These are phyloP conservation scores for Choloepus didactylus DNA, from an alignment of 2,797 vertebrate species.

Conservation along the genomic window DNA sequence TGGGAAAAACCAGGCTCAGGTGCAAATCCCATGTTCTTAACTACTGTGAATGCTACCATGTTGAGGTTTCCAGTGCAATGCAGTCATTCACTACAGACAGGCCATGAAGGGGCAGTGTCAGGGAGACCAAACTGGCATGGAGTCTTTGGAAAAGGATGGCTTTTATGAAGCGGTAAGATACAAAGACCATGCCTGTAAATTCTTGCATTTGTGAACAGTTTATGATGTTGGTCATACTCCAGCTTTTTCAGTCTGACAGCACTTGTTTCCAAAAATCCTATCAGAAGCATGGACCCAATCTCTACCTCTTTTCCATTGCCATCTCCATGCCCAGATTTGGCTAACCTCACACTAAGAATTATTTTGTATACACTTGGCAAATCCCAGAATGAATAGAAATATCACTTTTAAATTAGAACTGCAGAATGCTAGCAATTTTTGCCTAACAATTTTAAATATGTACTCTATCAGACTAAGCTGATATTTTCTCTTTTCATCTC, in stretches of 20 bases:
- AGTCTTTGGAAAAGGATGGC: not conserved
- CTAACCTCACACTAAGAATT: not conserved
- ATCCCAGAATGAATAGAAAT: not conserved
- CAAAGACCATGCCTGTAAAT: not conserved
- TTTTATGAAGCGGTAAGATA: not conserved
- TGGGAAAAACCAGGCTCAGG: not conserved
- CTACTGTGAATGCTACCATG: not conserved
- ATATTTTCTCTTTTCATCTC: not conserved
- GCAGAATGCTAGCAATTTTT: not conserved
- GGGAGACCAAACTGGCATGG: not conserved
- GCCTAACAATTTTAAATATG: not conserved
- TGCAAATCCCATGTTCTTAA: not conserved
- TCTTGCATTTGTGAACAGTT: not conserved
- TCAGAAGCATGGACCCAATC: not conserved
- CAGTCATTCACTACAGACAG: not conserved
- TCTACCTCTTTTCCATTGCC: not conserved
- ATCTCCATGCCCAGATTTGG: not conserved
- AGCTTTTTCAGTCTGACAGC: not conserved
- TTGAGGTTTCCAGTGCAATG: not conserved
- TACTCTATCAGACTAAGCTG: accelerated
- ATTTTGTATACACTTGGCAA: not conserved
- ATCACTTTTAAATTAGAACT: not conserved
- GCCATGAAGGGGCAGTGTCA: not conserved
- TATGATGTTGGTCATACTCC: not conserved
- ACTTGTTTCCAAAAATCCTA: not conserved